phyloP scores from a whole-genome alignment of 2,113 vertebrate genomes.

The Chloropsis cyanopogon region DNA sequence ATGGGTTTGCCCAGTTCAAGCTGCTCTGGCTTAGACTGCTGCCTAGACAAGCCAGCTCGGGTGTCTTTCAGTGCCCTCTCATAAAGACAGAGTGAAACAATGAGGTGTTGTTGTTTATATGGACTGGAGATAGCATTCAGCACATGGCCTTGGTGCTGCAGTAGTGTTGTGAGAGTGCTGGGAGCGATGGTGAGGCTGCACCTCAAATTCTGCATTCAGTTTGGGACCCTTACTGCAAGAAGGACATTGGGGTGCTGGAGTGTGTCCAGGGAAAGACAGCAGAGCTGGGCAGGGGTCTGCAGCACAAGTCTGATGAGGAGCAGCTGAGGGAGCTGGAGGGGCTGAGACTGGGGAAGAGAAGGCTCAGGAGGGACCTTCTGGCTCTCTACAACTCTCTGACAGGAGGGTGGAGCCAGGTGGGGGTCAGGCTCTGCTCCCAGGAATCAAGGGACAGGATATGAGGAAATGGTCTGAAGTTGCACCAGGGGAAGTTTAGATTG shows the following conservation, averaged over 20 bases:
- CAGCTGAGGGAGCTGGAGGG: not conserved
- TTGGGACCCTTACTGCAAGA: not conserved
- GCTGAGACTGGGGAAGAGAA: not conserved
- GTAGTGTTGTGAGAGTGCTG: not conserved
- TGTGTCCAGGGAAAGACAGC: not conserved
- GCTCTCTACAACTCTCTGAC: rapidly evolving
- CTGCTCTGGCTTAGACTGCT: not conserved
- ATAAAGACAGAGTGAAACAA: not conserved
- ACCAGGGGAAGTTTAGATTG: not conserved
- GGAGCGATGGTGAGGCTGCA: not conserved
- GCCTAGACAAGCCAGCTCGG: not conserved
- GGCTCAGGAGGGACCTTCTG: not conserved
- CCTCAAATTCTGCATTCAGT: not conserved
- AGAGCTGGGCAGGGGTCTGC: not conserved
- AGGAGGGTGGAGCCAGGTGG: rapidly evolving
- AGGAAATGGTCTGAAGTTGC: not conserved
- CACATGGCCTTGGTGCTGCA: not conserved
- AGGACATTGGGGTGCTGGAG: not conserved
- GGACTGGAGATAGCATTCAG: not conserved
- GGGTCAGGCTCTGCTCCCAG: rapidly evolving
- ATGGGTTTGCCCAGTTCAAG: not conserved
- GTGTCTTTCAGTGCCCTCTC: not conserved
- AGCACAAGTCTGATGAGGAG: not conserved
- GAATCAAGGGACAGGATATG: not conserved
- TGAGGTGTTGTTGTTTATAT: not conserved